phyloP scores from a whole-genome alignment of 1,140 invertebrate genomes.

The Formica exsecta region DNA sequence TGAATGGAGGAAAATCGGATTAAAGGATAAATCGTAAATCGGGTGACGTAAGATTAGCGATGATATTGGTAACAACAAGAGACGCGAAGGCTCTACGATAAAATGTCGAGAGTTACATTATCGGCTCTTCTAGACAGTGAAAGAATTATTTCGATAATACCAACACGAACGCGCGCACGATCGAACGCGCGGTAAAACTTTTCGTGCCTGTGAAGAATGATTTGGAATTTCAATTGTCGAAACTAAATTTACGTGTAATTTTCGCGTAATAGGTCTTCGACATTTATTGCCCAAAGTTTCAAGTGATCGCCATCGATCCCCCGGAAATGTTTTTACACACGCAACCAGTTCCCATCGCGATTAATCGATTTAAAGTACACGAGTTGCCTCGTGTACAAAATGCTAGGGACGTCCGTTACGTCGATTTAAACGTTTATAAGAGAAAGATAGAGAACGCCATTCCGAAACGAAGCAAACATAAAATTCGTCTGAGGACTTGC shows the following conservation, averaged over 20 bases:
- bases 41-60: conserved; percentile 62
- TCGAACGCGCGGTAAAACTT: conserved; percentile 9
- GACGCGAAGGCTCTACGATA: conserved; percentile 39
- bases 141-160: conserved; percentile 28
- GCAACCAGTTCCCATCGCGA: conserved; percentile 49
- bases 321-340: conserved; percentile 52
- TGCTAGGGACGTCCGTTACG: conserved; percentile 37
- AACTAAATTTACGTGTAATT: conserved; percentile 51
- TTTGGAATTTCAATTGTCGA: conserved; percentile 53
- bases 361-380: conserved; percentile 61
- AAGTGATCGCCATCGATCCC: conserved; percentile 49
- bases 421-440: conserved; percentile 45
- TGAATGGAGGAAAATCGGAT: conserved; percentile 70
- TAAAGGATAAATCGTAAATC: conserved; percentile 73
- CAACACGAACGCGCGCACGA: conserved; percentile 6
- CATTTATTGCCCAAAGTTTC: conserved; percentile 62
- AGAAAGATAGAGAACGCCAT: conserved; percentile 28
- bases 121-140: conserved; percentile 12
- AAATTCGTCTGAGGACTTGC: not conserved
- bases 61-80: conserved; percentile 41
- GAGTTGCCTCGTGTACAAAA: conserved; percentile 47
- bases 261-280: conserved; percentile 52
- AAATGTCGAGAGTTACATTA: conserved; percentile 65
- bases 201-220: conserved; percentile 28
- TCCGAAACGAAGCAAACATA: not conserved